Base-by-base conservation (phyloP, 2,888 invertebrate genomes). In the Cryptosula pallasiana region DNA sequence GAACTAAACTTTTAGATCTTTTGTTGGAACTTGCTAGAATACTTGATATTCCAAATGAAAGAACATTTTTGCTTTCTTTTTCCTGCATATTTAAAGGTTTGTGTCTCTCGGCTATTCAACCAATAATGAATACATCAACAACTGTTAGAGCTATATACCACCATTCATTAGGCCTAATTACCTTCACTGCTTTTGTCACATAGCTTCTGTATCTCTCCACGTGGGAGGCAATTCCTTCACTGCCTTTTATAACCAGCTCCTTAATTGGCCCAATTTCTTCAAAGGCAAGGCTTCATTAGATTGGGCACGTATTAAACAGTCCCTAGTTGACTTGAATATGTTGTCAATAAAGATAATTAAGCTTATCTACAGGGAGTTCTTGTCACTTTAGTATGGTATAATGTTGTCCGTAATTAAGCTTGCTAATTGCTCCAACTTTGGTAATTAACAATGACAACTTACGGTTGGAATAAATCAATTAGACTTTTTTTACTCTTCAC, bases 41-140 rank as follows among this genome's bases (percentile, higher is more conserved):
- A 63, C 63, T 63, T 5, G 63, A 63, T 27, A 63, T 63, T 9
- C 63, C 63, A 34, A 63, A 63, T 32, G 63, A 63, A n/a, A 63
- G 63, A 5, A 32, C 32, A 13, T 27, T 27, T 32, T 63, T 63
- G 34, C 13, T n/a, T n/a, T n/a, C n/a, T n/a, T n/a, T n/a, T n/a
- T n/a, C n/a, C n/a, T n/a, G n/a, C n/a, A n/a, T n/a, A n/a, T n/a
- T n/a, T n/a, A n/a, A n/a, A n/a, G n/a, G n/a, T n/a, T n/a, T n/a
- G n/a, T n/a, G n/a, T n/a, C n/a, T n/a, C n/a, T n/a, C n/a, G n/a
- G n/a, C n/a, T n/a, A n/a, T n/a, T n/a, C n/a, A n/a, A n/a, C n/a
- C n/a, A n/a, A n/a, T n/a, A n/a, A n/a, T n/a, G n/a, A n/a, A n/a
- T n/a, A n/a, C n/a, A n/a, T n/a, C 9, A 45, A 45, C 20, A 45